phyloP scores from a whole-genome alignment of 2,113 vertebrate species.

The Salvator merianae region DNA sequence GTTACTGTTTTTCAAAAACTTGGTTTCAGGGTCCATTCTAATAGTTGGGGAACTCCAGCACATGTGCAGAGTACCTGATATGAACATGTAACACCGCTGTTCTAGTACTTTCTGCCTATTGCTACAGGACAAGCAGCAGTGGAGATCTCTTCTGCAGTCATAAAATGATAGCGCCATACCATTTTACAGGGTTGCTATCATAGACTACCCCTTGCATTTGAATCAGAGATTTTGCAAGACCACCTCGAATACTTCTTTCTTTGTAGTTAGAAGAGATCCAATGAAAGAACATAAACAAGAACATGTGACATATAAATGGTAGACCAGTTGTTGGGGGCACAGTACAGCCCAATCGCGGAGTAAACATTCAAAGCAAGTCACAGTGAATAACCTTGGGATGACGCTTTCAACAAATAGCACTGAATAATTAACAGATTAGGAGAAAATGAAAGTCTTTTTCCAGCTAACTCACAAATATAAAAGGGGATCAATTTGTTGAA shows the following conservation, averaged over 20 bases:
- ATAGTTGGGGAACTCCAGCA: no score
- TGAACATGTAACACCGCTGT: no score
- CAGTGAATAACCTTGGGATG: constrained; percentile 9
- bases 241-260: constrained; percentile 52
- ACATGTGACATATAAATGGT: constrained; percentile 31
- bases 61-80: no score
- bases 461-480: constrained; percentile 32
- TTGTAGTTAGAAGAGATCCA: constrained; percentile 38
- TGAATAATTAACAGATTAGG: constrained; percentile 31
- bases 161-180: not conserved
- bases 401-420: not conserved
- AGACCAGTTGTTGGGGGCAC: not conserved
- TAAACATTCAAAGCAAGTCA: constrained; percentile 32
- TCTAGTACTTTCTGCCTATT: not conserved
- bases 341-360: not conserved
- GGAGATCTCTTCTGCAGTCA: not conserved
- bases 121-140: not conserved
- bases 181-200: not conserved
- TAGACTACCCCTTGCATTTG: not conserved
- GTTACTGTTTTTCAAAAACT: no score
- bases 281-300: constrained; percentile 21
- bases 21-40: no score
- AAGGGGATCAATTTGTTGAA: constrained; percentile 17
- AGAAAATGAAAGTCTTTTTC: constrained; percentile 36
- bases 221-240: constrained; percentile 37